Conservation (phyloP, 1,140 invertebrate species). For the Zelostemma sp. region DNA sequence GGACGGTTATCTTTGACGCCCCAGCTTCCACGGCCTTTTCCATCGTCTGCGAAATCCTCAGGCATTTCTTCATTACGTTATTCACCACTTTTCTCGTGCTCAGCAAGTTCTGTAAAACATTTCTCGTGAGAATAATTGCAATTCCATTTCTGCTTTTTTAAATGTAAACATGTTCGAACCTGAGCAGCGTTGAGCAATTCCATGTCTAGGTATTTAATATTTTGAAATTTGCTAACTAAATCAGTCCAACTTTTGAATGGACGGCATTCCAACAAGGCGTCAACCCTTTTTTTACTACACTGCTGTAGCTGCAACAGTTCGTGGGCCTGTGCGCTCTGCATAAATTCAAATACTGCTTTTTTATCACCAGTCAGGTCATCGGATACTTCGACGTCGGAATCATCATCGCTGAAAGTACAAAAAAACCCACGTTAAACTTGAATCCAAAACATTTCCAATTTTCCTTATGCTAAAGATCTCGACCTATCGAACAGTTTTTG, state of each 20-base stretch:
- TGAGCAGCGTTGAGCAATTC: conserved; percentile 82
- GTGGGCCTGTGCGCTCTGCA: conserved; percentile 75
- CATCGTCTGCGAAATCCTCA: conserved; percentile 73
- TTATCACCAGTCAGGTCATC: conserved; percentile 78
- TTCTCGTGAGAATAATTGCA: background rate
- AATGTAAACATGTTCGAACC: conserved; percentile 45
- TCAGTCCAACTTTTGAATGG: conserved; percentile 82
- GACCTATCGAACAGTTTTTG: conserved; percentile 66
- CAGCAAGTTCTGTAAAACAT: conserved; percentile 70
- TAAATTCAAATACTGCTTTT: conserved; percentile 81
- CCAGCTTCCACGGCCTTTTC: conserved; percentile 81
- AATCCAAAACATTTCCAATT: background rate
- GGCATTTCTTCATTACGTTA: conserved; percentile 82
- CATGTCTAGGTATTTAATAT: conserved; percentile 76
- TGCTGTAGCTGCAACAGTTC: conserved; percentile 79
- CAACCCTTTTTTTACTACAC: conserved; percentile 81
- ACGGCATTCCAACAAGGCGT: conserved; percentile 75
- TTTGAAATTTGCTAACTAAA: conserved; percentile 80
- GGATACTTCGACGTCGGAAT: conserved; percentile 80
- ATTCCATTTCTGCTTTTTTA: background rate
- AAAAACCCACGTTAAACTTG: too few relatives aligned
- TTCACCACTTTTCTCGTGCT: conserved; percentile 77
- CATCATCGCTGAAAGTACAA: conserved; percentile 73
- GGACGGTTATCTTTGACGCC: conserved; percentile 74
- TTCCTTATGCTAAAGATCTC: background rate